Evolutionary conservation across 2,113 vertebrate genomes (phyloP).

Genomic region (Pituophis catenifer): DNA sequence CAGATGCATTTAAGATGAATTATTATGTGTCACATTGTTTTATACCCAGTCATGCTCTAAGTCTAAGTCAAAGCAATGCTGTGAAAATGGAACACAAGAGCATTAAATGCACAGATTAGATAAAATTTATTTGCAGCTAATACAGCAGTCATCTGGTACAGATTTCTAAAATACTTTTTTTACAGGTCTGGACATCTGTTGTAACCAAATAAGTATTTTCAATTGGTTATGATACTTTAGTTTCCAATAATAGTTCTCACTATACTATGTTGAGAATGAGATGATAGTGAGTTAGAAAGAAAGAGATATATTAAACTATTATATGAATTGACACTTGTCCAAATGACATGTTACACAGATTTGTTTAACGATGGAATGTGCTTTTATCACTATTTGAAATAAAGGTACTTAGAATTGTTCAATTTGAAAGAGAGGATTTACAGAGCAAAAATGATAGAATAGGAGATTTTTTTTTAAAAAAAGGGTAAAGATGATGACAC

Average conservation of each 20-base stretch:
- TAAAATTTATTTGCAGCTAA: conserved; percentile 29
- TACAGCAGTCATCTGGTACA: background rate
- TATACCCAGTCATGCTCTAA: conserved; percentile 6
- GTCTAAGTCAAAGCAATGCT: conserved; percentile 17
- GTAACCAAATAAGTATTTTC: background rate
- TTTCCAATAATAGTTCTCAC: background rate
- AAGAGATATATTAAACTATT: background rate
- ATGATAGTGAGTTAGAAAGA: background rate
- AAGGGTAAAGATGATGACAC: background rate
- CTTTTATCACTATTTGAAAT: background rate
- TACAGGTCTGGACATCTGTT: background rate
- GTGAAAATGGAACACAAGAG: conserved; percentile 22
- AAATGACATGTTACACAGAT: background rate
- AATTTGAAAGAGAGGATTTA: background rate
- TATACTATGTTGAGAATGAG: background rate
- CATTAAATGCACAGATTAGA: background rate
- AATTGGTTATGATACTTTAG: background rate
- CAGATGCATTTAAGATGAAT: conserved; percentile 1
- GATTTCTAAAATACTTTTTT: background rate
- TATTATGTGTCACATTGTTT: conserved; percentile 23
- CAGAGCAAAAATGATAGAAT: background rate
- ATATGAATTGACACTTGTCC: background rate
- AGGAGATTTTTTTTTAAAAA: background rate
- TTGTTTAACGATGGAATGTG: background rate
- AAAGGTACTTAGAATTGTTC: background rate